Conservation (phyloP, 1,140 invertebrate species). For the roundworm (Caenorhabditis elegans) region WBcel235 BX284606.5:10826501-10827000, state of each 20-base stretch:
- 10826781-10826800: conserved; percentile 18
- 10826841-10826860: not conserved
- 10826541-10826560: too few relatives aligned
- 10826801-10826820: not conserved
- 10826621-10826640: too few relatives aligned
- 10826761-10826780: not conserved
- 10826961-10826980: conserved; percentile 64
- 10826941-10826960: conserved; percentile 59
- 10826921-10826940: conserved; percentile 64
- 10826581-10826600: too few relatives aligned
- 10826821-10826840: not conserved
- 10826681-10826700: not conserved
- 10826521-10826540: too few relatives aligned
- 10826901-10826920: not conserved
- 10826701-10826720: not conserved
- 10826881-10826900: not conserved
- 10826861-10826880: not conserved
- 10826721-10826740: conserved; percentile 1
- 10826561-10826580: too few relatives aligned
- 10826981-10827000: conserved; percentile 59
- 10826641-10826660: too few relatives aligned
- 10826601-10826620: too few relatives aligned
- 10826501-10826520: too few relatives aligned
- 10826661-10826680: not conserved
- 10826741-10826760: not conserved